Conservation (phyloP, 2,113 vertebrate genomes). For the Phyllostomus hastatus region DNA sequence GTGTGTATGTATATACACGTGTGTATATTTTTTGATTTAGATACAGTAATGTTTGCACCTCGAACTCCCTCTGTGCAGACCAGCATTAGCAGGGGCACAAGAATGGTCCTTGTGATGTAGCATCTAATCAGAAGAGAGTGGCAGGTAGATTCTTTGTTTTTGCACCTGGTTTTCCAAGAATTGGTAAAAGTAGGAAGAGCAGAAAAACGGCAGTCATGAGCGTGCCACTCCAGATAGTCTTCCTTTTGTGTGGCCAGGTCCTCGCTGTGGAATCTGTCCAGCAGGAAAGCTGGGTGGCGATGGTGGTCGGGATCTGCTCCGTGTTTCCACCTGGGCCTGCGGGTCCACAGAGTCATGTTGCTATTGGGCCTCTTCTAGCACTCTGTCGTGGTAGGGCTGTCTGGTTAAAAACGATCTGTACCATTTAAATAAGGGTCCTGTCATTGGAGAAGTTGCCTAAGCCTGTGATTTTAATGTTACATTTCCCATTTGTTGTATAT, state of each 20-base stretch:
- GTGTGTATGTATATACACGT: no score
- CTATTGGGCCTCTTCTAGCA: not conserved
- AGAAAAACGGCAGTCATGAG: not conserved
- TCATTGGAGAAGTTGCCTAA: not conserved
- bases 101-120: not conserved
- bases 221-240: not conserved
- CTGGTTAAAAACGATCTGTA: not conserved
- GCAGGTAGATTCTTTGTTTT: conserved; percentile 53
- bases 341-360: not conserved
- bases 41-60: not conserved
- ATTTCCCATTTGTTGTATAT: conserved; percentile 36
- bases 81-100: not conserved
- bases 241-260: conserved; percentile 13
- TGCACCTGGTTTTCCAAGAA: conserved; percentile 50
- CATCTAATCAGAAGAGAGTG: not conserved
- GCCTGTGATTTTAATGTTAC: not conserved
- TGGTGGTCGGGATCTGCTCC: not conserved
- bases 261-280: conserved; percentile 41
- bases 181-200: conserved; percentile 31
- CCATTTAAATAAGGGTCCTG: not conserved
- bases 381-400: not conserved
- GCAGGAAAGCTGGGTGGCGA: not conserved
- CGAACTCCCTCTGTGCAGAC: not conserved
- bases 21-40: not conserved
- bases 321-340: not conserved